phyloP scores from a whole-genome alignment of 2,113 vertebrate genomes.

The Sminthopsis crassicaudata region DNA sequence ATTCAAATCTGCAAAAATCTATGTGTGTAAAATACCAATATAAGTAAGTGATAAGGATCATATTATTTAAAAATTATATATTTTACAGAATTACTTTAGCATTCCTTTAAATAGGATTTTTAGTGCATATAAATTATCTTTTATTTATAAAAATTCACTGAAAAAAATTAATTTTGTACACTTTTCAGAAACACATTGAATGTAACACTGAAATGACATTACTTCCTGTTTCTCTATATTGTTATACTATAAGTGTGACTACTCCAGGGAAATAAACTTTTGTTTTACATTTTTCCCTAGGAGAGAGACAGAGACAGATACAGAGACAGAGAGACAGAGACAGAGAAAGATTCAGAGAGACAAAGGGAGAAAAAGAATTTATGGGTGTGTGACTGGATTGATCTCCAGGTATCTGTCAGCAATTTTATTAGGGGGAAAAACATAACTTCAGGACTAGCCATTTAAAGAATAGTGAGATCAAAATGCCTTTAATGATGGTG shows the following conservation, averaged over 20 bases:
- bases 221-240: background rate
- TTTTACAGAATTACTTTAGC: background rate
- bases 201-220: background rate
- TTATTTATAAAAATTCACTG: background rate
- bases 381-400: background rate
- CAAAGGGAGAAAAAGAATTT: background rate
- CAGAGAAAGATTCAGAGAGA: too few relatives aligned
- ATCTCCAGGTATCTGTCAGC: background rate
- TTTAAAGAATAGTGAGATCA: background rate
- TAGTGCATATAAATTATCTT: background rate
- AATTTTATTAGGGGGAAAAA: background rate
- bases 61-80: background rate
- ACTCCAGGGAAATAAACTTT: conserved; percentile 15
- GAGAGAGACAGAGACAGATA: too few relatives aligned
- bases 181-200: background rate
- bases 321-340: too few relatives aligned
- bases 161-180: background rate
- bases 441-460: background rate
- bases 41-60: background rate
- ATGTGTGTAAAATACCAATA: background rate
- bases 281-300: background rate
- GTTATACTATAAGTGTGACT: background rate
- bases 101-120: background rate
- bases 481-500: background rate
- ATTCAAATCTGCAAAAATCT: background rate